phyloP scores from a whole-genome alignment of 1,140 invertebrate genomes.

The Uloborus diversus region DNA sequence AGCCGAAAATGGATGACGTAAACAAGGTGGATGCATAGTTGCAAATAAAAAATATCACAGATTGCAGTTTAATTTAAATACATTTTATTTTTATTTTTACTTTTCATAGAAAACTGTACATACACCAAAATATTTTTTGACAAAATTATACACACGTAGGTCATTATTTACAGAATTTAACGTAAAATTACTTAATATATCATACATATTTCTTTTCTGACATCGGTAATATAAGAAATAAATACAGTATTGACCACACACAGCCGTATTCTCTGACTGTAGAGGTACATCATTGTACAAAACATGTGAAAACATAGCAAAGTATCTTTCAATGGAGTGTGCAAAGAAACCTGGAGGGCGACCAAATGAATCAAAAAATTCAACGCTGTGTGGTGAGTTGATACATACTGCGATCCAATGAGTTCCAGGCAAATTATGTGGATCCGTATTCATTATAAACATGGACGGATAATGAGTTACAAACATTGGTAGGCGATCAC shows the following conservation, averaged over 20 bases:
- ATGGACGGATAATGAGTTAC: neutral
- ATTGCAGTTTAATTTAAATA: neutral
- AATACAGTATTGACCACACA: slow-evolving; percentile 25
- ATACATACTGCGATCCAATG: neutral
- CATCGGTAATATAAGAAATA: slow-evolving; percentile 3
- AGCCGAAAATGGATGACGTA: neutral
- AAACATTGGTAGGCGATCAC: neutral
- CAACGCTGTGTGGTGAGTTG: neutral
- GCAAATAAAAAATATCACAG: neutral
- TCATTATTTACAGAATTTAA: neutral
- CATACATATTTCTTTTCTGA: neutral
- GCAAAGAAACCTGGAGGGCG: neutral
- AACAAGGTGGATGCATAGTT: neutral
- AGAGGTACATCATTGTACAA: neutral
- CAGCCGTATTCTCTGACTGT: neutral
- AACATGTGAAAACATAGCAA: neutral
- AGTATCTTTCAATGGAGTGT: neutral
- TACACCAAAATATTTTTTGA: neutral
- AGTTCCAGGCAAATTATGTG: neutral
- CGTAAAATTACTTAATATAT: neutral
- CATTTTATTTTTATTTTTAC: too few species aligned
- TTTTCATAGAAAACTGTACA: neutral
- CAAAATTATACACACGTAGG: slow-evolving; percentile 8
- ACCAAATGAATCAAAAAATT: slow-evolving; percentile 21
- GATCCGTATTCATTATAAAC: neutral